A percentile compares a stretch with the other conserved stretches of the same genome.
Evolutionary conservation across 2,113 vertebrate species (phyloP).

Genomic region (Spheniscus mendiculus): DNA sequence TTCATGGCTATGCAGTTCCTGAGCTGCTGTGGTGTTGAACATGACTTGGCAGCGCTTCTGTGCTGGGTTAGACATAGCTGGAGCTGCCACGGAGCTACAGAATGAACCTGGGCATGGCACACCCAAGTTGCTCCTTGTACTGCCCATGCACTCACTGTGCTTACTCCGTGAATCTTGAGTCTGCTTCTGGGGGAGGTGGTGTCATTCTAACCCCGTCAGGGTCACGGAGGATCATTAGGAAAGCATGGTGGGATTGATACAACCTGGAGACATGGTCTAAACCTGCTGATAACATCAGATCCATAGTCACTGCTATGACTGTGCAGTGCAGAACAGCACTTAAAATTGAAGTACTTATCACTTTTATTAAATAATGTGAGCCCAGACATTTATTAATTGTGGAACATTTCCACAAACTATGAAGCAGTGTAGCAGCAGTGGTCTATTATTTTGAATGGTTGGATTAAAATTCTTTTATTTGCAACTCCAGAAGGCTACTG

Average conservation of each 20-base stretch:
- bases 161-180: background rate
- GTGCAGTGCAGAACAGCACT: background rate
- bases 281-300: background rate
- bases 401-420: background rate
- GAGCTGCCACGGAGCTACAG: background rate
- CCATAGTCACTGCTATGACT: background rate
- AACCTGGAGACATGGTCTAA: background rate
- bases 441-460: background rate
- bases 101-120: background rate
- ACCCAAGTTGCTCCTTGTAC: background rate
- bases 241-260: background rate
- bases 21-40: background rate
- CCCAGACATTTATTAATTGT: background rate
- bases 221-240: background rate
- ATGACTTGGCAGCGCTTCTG: accelerated
- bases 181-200: background rate
- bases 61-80: background rate
- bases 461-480: background rate
- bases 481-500: background rate
- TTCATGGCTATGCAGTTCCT: background rate
- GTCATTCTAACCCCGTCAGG: background rate
- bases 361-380: background rate
- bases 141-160: background rate
- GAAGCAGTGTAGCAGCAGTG: background rate
- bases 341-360: background rate